phyloP scores from a whole-genome alignment of 2,888 invertebrate species.

The Melanargia galathea region DNA sequence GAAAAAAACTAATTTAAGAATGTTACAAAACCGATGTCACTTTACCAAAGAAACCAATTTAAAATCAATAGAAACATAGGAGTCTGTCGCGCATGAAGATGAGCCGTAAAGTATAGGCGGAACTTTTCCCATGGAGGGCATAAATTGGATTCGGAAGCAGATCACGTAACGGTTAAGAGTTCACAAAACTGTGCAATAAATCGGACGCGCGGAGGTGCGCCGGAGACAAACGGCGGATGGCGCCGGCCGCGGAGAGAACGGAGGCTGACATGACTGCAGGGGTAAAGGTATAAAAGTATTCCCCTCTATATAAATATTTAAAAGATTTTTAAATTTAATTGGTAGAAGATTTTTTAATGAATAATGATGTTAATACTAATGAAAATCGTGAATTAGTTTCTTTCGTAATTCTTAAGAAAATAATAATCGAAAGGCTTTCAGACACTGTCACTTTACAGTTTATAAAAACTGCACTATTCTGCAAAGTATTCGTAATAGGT shows the following conservation, averaged over 20 bases:
- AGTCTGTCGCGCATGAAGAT: constrained; percentile 57
- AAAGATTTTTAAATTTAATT: too few species aligned
- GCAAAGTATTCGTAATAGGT: too few species aligned
- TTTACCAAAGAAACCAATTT: constrained; percentile 30
- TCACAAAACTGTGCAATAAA: constrained; percentile 82
- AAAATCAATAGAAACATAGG: constrained; percentile 38
- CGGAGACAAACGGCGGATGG: constrained; percentile 78
- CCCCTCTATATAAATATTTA: too few species aligned
- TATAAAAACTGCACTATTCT: too few species aligned
- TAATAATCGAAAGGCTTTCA: too few species aligned
- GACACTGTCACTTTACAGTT: too few species aligned
- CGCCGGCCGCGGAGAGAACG: constrained; percentile 49
- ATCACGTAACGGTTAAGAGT: constrained; percentile 82
- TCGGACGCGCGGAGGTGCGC: constrained; percentile 81
- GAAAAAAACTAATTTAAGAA: constrained; percentile 11
- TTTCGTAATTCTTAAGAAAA: too few species aligned
- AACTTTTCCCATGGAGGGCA: constrained; percentile 79
- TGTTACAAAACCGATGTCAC: constrained; percentile 1
- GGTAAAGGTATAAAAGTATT: not conserved
- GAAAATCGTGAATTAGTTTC: too few species aligned
- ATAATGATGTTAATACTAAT: too few species aligned
- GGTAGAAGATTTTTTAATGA: too few species aligned
- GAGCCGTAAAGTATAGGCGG: constrained; percentile 78
- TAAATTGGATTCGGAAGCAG: constrained; percentile 82
- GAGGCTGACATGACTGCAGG: constrained; percentile 38